Percentiles rank a stretch among this genome's conserved stretches.
Conservation (phyloP, 2,888 invertebrate species). For the Monoplex corrugatus region DNA sequence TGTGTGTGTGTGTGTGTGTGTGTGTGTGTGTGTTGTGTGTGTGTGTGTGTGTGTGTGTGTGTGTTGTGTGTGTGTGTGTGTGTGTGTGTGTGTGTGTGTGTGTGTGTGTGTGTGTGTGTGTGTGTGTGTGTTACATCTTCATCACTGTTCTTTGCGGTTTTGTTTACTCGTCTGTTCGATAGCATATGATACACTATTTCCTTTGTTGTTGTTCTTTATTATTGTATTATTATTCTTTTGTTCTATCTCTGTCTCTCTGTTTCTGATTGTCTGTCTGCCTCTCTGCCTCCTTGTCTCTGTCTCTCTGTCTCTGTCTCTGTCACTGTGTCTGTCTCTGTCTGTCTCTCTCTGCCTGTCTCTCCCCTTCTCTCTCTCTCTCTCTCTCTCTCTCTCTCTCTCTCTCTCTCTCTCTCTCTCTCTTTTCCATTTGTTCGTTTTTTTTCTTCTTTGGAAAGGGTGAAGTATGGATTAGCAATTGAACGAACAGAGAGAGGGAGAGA, state of each 20-base stretch:
- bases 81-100: not conserved
- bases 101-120: not conserved
- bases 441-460: not conserved
- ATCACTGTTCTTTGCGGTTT: too few species aligned
- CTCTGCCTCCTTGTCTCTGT: not conserved
- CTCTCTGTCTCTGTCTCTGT: constrained; percentile 9
- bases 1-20: too few species aligned
- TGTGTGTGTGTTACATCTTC: too few species aligned
- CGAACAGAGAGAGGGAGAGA: not conserved
- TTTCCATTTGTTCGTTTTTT: not conserved
- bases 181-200: too few species aligned
- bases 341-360: not conserved
- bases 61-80: not conserved
- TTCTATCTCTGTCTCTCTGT: not conserved
- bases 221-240: too few species aligned
- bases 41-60: too few species aligned
- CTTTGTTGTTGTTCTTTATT: too few species aligned
- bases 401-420: not conserved
- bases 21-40: too few species aligned
- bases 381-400: not conserved
- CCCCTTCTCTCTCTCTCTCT: not conserved
- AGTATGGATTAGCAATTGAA: too few species aligned
- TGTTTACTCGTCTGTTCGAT: too few species aligned
- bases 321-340: not conserved
- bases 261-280: not conserved